Conservation (phyloP, 2,888 invertebrate species). For the Smittia sp. region DNA sequence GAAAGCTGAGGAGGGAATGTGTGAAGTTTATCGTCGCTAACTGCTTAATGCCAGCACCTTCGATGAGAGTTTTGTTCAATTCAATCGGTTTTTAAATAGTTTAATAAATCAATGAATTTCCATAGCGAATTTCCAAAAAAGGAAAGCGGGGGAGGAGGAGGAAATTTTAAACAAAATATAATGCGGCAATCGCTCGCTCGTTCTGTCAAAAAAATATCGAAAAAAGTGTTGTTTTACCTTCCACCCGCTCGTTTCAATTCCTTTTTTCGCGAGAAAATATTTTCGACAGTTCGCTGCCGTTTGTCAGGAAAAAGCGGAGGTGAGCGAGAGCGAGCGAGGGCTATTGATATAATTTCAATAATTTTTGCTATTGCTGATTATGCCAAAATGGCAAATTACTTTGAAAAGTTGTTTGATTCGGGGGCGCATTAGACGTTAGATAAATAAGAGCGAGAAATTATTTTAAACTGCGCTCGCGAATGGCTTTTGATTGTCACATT, state of each 20-base stretch:
- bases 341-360: conserved; percentile 12
- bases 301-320: not conserved
- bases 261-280: not conserved
- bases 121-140: not conserved
- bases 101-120: conserved; percentile 8
- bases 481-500: not conserved
- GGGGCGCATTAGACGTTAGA: not conserved
- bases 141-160: not conserved
- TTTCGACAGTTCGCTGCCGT: conserved; percentile 4
- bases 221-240: not conserved
- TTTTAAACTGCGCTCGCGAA: too few species aligned
- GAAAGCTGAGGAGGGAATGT: too few species aligned
- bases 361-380: not conserved
- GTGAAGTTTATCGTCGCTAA: not conserved
- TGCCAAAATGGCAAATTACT: conserved; percentile 1
- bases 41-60: not conserved
- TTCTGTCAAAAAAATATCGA: conserved; percentile 12
- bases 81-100: not conserved
- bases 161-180: not conserved
- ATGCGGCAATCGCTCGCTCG: conserved; percentile 1
- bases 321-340: not conserved
- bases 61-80: not conserved
- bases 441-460: too few species aligned
- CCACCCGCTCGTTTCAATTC: not conserved
- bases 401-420: not conserved